Conservation (phyloP, 2,888 invertebrate species). For the Priocnemis perturbator region DNA sequence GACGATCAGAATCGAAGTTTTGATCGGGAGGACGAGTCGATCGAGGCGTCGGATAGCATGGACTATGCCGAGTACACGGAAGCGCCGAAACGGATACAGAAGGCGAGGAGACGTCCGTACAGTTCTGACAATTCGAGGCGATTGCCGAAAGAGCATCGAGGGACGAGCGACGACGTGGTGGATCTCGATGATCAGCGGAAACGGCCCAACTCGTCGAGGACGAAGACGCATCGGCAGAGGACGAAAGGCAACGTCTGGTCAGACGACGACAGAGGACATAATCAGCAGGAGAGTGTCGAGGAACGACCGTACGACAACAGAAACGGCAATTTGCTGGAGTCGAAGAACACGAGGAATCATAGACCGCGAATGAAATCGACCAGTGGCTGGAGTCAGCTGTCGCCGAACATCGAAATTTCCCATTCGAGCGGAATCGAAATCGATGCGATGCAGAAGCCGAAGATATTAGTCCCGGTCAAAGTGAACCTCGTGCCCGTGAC, state of each 20-base stretch:
- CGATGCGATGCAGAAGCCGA: slow-evolving; percentile 68
- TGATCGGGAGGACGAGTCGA: slow-evolving; percentile 59
- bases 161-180: slow-evolving; percentile 41
- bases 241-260: slow-evolving; percentile 54
- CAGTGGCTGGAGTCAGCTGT: slow-evolving; percentile 65
- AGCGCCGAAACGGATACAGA: slow-evolving; percentile 60
- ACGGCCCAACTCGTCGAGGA: slow-evolving; percentile 50
- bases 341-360: slow-evolving; percentile 24
- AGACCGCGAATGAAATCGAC: slow-evolving; percentile 24
- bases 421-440: slow-evolving; percentile 65
- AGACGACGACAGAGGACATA: slow-evolving; percentile 54
- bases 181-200: slow-evolving; percentile 54
- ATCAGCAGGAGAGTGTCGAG: slow-evolving; percentile 51
- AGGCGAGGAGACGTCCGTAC: slow-evolving; percentile 60
- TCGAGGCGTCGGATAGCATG: slow-evolving; percentile 57
- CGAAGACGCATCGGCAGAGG: slow-evolving; percentile 53
- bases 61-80: slow-evolving; percentile 68
- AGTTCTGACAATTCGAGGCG: slow-evolving; percentile 54
- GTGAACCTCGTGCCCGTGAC: slow-evolving; percentile 67
- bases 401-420: slow-evolving; percentile 65
- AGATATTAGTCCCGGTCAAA: slow-evolving; percentile 66
- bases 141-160: slow-evolving; percentile 68
- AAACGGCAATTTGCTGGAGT: slow-evolving; percentile 14
- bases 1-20: slow-evolving; percentile 57
- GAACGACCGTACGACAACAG: slow-evolving; percentile 40